A percentile compares a stretch with the other conserved stretches of the same genome.
These are phyloP conservation scores for Agrilus planipennis DNA, from an alignment of 1,140 invertebrate genomes.

Conservation along the genomic window DNA sequence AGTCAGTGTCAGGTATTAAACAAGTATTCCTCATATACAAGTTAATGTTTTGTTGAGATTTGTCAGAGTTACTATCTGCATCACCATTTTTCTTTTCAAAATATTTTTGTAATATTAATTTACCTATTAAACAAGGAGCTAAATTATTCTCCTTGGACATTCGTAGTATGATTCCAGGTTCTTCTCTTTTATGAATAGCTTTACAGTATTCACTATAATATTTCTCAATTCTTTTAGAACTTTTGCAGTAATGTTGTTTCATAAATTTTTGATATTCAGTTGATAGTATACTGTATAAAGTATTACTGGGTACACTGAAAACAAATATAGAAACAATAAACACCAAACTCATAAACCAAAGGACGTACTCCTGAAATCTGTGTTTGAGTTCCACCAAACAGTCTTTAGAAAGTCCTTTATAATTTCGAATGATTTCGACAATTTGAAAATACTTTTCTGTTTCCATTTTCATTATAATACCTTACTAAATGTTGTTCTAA, in stretches of 20 bases:
- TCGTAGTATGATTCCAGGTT: slow-evolving; percentile 42
- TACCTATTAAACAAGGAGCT: slow-evolving; percentile 51
- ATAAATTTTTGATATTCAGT: slow-evolving; percentile 34
- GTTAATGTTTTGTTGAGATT: slow-evolving; percentile 37
- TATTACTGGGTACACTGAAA: slow-evolving; percentile 35
- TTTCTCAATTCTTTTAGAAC: slow-evolving; percentile 18
- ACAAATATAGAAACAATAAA: slow-evolving; percentile 10
- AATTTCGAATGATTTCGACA: slow-evolving; percentile 21
- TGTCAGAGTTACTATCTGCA: slow-evolving; percentile 6
- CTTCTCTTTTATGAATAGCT: slow-evolving; percentile 24
- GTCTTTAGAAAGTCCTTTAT: slow-evolving; percentile 29
- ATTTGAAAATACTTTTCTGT: slow-evolving; percentile 23
- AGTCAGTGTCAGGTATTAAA: slow-evolving; percentile 53
- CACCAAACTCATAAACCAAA: too few species aligned
- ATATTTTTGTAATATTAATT: slow-evolving; percentile 51
- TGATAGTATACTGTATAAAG: slow-evolving; percentile 42
- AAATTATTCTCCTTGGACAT: slow-evolving; percentile 43
- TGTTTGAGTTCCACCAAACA: slow-evolving; percentile 31
- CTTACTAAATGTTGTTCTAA: too few species aligned
- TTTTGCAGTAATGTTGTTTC: slow-evolving; percentile 32
- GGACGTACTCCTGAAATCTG: slow-evolving; percentile 29
- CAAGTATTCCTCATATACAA: slow-evolving; percentile 57
- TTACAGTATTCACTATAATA: slow-evolving; percentile 26
- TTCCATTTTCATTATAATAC: too few species aligned
- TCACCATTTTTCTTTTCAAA: slow-evolving; percentile 11